phyloP scores from a whole-genome alignment of 2,888 invertebrate genomes.

The Yponomeuta plumbellus region DNA sequence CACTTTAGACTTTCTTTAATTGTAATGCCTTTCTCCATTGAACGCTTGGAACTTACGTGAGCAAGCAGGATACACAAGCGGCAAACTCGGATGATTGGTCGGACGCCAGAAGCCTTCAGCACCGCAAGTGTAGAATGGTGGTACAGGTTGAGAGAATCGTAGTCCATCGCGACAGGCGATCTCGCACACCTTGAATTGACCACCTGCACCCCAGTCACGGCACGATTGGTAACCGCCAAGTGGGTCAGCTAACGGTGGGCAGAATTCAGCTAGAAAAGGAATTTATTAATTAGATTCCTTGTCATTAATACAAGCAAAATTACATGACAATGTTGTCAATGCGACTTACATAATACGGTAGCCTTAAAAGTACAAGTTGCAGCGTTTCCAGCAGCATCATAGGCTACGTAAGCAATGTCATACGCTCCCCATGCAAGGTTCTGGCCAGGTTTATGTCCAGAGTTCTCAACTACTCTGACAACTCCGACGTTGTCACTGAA shows the following conservation, averaged over 20 bases:
- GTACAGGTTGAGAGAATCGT: constrained; percentile 94
- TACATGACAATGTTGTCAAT: not conserved
- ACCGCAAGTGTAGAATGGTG: constrained; percentile 98
- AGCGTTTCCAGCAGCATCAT: constrained; percentile 93
- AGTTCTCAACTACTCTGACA: constrained; percentile 86
- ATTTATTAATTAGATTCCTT: not conserved
- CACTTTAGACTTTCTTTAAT: too few relatives aligned
- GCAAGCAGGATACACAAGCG: constrained; percentile 93
- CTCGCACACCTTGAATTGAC: constrained; percentile 96
- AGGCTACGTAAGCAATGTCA: constrained; percentile 94
- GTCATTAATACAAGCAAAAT: constrained; percentile 3
- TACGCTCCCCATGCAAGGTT: constrained; percentile 94
- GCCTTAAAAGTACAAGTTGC: constrained; percentile 95
- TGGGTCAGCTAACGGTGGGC: constrained; percentile 91
- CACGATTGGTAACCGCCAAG: constrained; percentile 94
- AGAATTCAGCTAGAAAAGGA: constrained; percentile 86
- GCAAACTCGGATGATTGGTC: constrained; percentile 85
- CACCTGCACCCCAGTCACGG: constrained; percentile 97
- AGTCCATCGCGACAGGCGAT: constrained; percentile 91
- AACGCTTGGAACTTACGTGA: constrained; percentile 80
- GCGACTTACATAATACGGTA: constrained; percentile 86
- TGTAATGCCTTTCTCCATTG: not conserved
- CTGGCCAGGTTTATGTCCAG: constrained; percentile 91
- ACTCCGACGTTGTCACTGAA: constrained; percentile 94
- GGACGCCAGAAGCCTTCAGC: constrained; percentile 99